Evolutionary conservation across 2,113 vertebrate species (phyloP).

Genomic region (Camelus bactrianus): DNA sequence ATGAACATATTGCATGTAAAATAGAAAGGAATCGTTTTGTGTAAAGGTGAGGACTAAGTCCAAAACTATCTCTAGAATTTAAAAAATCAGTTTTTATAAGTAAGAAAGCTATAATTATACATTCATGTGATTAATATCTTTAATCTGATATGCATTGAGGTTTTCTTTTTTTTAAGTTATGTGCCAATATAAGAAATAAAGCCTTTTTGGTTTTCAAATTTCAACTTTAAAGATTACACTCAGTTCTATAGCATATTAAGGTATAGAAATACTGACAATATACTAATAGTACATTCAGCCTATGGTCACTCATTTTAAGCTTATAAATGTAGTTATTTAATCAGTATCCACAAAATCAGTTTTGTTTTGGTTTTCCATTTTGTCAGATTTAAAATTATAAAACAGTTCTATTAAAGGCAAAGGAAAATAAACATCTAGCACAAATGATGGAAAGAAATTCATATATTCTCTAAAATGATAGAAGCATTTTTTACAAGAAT

Average conservation of each 20-base stretch:
- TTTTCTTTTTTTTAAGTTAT: neutral
- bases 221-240: neutral
- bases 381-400: neutral
- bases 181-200: neutral
- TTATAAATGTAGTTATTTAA: neutral
- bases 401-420: neutral
- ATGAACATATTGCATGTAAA: conserved; percentile 60
- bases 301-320: neutral
- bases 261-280: neutral
- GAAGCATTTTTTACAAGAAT: neutral
- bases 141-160: neutral
- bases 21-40: conserved; percentile 61
- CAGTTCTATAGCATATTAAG: neutral
- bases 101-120: neutral
- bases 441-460: neutral
- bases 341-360: neutral
- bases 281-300: neutral
- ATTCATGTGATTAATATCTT: neutral
- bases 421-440: neutral
- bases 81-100: neutral
- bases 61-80: conserved; percentile 38
- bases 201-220: neutral
- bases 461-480: neutral
- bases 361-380: neutral
- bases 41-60: conserved; percentile 50